These are phyloP conservation scores for Cecropterus lyciades DNA, from an alignment of 1,140 invertebrate genomes.

Conservation along the genomic window DNA sequence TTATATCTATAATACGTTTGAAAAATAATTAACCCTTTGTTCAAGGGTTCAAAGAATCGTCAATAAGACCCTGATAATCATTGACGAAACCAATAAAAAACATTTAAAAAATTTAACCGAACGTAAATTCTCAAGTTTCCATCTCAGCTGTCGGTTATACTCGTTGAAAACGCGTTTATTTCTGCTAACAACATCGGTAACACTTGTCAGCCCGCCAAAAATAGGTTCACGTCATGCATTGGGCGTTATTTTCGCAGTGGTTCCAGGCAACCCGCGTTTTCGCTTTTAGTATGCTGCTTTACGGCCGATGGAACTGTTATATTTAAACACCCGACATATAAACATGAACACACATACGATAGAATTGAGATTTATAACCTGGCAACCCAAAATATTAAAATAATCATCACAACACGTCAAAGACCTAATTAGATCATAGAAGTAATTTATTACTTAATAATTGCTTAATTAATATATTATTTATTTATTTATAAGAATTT, in stretches of 20 bases:
- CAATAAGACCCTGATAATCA: too few species aligned
- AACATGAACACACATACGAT: not conserved
- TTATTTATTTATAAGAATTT: too few species aligned
- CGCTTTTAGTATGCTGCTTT: slow-evolving; percentile 42
- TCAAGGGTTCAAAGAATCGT: too few species aligned
- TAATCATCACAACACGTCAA: too few species aligned
- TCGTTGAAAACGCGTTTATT: slow-evolving; percentile 47
- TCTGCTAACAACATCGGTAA: slow-evolving; percentile 60
- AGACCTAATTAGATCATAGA: too few species aligned
- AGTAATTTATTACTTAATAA: too few species aligned
- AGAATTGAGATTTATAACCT: too few species aligned
- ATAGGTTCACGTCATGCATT: slow-evolving; percentile 56
- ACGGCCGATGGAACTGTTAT: slow-evolving; percentile 28
- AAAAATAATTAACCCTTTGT: too few species aligned
- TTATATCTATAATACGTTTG: too few species aligned
- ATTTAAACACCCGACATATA: slow-evolving; percentile 36
- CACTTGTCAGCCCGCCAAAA: slow-evolving; percentile 65
- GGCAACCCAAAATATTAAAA: too few species aligned
- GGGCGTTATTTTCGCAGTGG: slow-evolving; percentile 58
- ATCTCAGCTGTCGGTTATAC: slow-evolving; percentile 47
- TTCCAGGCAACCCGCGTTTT: slow-evolving; percentile 38
- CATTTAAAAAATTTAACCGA: not conserved
- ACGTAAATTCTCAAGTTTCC: slow-evolving; percentile 23
- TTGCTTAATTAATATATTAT: too few species aligned
- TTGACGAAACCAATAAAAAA: not conserved